phyloP scores from a whole-genome alignment of 2,797 vertebrate genomes.

The Melanotaenia nigrans region DNA sequence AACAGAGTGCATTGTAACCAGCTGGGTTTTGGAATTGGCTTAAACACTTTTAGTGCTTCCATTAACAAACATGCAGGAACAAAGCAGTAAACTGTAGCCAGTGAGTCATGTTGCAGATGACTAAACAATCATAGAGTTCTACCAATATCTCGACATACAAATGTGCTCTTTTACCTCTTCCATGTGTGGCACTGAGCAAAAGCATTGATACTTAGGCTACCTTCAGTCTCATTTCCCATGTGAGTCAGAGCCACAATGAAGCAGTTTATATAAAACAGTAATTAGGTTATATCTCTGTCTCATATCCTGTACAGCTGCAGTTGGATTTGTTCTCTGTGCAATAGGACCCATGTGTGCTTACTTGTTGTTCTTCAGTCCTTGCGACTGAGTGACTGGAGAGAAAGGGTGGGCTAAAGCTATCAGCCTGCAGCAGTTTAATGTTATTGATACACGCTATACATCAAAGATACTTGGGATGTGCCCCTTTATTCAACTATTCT shows the following conservation, averaged over 20 bases:
- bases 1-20: constrained; percentile 14
- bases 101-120: not conserved
- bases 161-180: constrained; percentile 10
- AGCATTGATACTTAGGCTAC: constrained; percentile 11
- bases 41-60: not conserved
- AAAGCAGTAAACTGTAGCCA: constrained; percentile 3
- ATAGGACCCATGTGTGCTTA: constrained; percentile 68
- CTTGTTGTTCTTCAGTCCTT: constrained; percentile 29
- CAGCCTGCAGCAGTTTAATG: constrained; percentile 24
- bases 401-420: constrained; percentile 29
- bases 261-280: constrained; percentile 32
- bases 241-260: constrained; percentile 18
- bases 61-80: constrained; percentile 8
- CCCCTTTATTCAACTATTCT: not conserved
- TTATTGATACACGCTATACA: constrained; percentile 21
- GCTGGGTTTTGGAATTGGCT: constrained; percentile 20
- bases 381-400: constrained; percentile 33
- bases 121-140: not conserved
- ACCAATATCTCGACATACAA: constrained; percentile 1
- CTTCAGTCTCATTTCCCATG: constrained; percentile 19
- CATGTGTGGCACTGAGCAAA: constrained; percentile 30
- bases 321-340: constrained; percentile 42
- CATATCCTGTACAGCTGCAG: constrained; percentile 75
- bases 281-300: constrained; percentile 50
- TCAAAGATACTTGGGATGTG: not conserved